Evolutionary conservation across 2,113 vertebrate species (phyloP).

Genomic region (Sprattus sprattus): DNA sequence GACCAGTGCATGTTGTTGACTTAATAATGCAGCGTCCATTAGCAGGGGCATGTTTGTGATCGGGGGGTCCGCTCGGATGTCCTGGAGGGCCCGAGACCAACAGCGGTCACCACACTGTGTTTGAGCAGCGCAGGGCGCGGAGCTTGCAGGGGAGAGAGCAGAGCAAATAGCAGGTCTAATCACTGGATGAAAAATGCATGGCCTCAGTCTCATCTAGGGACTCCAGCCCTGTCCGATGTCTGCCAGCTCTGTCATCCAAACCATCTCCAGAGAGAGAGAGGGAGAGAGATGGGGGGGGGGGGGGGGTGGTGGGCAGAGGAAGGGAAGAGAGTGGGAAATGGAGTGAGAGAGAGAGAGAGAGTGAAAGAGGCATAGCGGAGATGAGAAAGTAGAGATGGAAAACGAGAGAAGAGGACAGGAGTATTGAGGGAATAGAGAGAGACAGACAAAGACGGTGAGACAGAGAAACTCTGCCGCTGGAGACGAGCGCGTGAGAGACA

Average conservation of each 20-base stretch:
- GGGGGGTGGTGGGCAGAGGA: background rate
- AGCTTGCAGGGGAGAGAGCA: slow-evolving; percentile 34
- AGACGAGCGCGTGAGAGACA: slow-evolving; percentile 53
- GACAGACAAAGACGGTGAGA: background rate
- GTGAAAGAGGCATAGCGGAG: too few relatives aligned
- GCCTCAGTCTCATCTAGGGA: slow-evolving; percentile 53
- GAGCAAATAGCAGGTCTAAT: slow-evolving; percentile 60
- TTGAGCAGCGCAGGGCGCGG: slow-evolving; percentile 20
- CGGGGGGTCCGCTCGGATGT: background rate
- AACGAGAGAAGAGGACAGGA: background rate
- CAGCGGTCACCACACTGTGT: background rate
- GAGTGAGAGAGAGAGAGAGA: background rate
- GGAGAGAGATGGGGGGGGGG: background rate
- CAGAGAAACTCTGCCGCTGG: slow-evolving; percentile 19
- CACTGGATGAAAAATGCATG: slow-evolving; percentile 72
- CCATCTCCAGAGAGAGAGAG: background rate
- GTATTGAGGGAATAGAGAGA: background rate
- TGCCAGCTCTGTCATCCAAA: slow-evolving; percentile 34
- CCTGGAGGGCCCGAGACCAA: background rate
- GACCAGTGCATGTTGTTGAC: background rate
- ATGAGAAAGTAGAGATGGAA: background rate
- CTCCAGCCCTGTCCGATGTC: slow-evolving; percentile 43
- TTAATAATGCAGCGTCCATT: background rate
- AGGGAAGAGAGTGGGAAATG: background rate
- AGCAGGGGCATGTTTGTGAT: background rate